Evolutionary conservation across 1,140 invertebrate genomes (phyloP).

Genomic region (Ridgeia piscesae): DNA sequence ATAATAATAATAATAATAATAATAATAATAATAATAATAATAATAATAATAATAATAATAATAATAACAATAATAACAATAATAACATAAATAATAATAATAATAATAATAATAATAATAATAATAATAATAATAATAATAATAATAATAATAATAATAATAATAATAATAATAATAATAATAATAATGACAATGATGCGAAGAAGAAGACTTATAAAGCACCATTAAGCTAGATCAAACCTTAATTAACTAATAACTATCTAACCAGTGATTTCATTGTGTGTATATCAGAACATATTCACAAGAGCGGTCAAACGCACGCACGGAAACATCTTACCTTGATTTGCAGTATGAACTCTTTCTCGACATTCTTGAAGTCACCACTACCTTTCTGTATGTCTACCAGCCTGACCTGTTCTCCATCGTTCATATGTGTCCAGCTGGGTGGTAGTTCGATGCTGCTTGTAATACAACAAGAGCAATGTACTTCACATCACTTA

Average conservation of each 20-base stretch:
- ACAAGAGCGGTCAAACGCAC: background rate
- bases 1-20: background rate
- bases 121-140: no score
- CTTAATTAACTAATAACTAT: background rate
- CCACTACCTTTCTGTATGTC: background rate
- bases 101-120: no score
- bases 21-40: background rate
- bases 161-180: background rate
- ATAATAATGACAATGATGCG: background rate
- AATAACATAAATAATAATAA: no score
- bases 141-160: background rate
- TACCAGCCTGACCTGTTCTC: background rate
- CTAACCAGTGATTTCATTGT: no score
- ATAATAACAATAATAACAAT: background rate
- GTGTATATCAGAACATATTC: background rate
- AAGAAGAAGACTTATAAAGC: no score
- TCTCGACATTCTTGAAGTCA: background rate
- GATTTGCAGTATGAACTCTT: background rate
- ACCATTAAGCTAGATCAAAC: no score
- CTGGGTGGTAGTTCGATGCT: background rate
- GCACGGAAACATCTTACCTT: background rate
- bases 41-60: background rate
- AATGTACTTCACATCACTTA: no score
- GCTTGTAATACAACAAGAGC: background rate
- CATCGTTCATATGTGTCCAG: background rate